These are phyloP conservation scores for Tolypeutes matacus DNA, from an alignment of 2,797 vertebrate species.

Conservation along the genomic window DNA sequence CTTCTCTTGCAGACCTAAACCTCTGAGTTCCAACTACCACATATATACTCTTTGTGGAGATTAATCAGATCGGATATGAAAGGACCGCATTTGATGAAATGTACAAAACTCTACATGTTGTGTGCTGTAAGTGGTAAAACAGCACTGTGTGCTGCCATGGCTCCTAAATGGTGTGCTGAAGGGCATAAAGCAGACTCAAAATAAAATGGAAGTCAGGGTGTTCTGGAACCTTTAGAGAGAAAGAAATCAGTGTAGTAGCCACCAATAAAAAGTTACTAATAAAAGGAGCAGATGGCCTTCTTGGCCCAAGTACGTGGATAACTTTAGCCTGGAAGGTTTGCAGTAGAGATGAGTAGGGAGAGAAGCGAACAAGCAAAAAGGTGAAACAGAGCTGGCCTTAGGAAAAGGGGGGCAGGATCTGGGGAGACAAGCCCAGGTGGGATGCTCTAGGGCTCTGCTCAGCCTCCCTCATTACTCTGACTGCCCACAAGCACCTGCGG, in stretches of 20 bases:
- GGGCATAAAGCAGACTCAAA: neutral
- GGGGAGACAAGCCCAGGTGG: neutral
- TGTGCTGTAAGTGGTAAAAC: neutral
- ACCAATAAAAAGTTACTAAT: neutral
- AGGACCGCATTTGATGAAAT: neutral
- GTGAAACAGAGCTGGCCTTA: neutral
- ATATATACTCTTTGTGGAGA: neutral
- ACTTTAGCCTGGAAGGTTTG: neutral
- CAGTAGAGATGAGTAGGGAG: neutral
- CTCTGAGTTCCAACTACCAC: neutral
- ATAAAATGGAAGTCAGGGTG: no score
- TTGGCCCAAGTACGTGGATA: neutral
- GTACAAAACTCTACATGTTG: neutral
- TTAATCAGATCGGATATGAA: neutral
- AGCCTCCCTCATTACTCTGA: neutral
- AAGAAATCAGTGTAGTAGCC: neutral
- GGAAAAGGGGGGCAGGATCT: neutral
- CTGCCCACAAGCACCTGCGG: fast-evolving
- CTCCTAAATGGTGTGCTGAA: neutral
- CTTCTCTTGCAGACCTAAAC: neutral
- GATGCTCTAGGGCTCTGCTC: neutral
- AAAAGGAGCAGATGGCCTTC: neutral
- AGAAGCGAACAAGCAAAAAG: neutral
- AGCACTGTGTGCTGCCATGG: neutral
- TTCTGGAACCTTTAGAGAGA: neutral